Percentiles rank a stretch among this genome's conserved stretches.
These are phyloP conservation scores for Etheostoma perlongum DNA, from an alignment of 2,797 vertebrate genomes.

Conservation along the genomic window DNA sequence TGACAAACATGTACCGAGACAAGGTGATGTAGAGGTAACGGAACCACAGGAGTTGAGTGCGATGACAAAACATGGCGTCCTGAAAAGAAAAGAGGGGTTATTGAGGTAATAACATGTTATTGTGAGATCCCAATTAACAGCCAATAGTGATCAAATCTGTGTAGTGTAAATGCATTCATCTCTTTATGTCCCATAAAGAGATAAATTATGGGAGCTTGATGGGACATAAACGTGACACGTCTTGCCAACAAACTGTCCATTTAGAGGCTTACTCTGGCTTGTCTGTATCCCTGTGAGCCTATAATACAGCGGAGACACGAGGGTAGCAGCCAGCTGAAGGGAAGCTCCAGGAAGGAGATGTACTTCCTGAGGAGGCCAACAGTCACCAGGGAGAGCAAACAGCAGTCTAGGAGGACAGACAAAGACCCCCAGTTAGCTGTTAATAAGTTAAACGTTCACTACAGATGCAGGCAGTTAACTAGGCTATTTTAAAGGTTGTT, in stretches of 20 bases:
- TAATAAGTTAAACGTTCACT: slow-evolving; percentile 34
- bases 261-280: slow-evolving; percentile 88
- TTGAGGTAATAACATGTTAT: neutral
- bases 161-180: neutral
- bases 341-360: slow-evolving; percentile 90
- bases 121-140: neutral
- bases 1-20: slow-evolving; percentile 95
- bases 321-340: slow-evolving; percentile 87
- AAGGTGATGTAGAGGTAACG: slow-evolving; percentile 89
- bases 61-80: slow-evolving; percentile 93
- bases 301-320: slow-evolving; percentile 85
- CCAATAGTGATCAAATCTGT: neutral
- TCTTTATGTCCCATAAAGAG: neutral
- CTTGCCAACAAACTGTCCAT: slow-evolving; percentile 32
- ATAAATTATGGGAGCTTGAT: neutral
- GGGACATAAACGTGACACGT: neutral
- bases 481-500: slow-evolving; percentile 14
- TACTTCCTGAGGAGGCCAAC: slow-evolving; percentile 92
- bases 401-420: slow-evolving; percentile 84
- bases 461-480: slow-evolving; percentile 16
- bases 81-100: slow-evolving; percentile 62
- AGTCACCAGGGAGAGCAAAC: slow-evolving; percentile 87
- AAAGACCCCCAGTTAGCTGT: slow-evolving; percentile 46
- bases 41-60: slow-evolving; percentile 95
- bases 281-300: slow-evolving; percentile 82